A percentile compares a stretch with the other conserved stretches of the same genome.
phyloP scores from a whole-genome alignment of 2,113 vertebrate genomes.

The Mesitornis unicolor region DNA sequence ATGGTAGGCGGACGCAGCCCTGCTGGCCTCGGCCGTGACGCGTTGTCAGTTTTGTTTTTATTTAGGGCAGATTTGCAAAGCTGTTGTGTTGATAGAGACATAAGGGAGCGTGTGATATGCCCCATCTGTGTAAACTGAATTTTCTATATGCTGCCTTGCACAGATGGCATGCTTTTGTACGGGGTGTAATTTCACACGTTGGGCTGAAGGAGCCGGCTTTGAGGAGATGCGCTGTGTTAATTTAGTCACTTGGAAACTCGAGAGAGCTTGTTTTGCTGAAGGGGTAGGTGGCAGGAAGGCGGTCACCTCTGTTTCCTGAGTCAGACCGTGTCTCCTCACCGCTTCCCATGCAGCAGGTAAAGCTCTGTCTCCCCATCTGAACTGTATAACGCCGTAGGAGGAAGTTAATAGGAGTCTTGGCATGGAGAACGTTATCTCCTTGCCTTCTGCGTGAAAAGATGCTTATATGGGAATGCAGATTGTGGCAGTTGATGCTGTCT shows the following conservation, averaged over 20 bases:
- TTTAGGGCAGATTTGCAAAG: slow-evolving; percentile 36
- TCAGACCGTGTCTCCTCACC: not conserved
- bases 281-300: not conserved
- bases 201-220: not conserved
- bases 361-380: not conserved
- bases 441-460: not conserved
- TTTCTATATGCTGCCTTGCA: not conserved
- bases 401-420: not conserved
- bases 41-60: slow-evolving; percentile 18
- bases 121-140: not conserved
- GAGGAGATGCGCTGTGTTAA: not conserved
- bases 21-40: not conserved
- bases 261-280: not conserved
- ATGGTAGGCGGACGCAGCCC: not conserved
- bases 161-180: not conserved
- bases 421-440: not conserved
- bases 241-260: not conserved
- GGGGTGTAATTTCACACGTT: not conserved
- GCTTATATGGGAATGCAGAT: not conserved
- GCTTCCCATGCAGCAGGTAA: not conserved
- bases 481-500: not conserved
- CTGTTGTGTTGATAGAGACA: slow-evolving; percentile 18
- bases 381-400: not conserved
- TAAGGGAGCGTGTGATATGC: not conserved
- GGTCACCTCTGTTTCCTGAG: not conserved